Base-by-base conservation (phyloP, 2,888 invertebrate genomes). In the Pecten maximus region DNA sequence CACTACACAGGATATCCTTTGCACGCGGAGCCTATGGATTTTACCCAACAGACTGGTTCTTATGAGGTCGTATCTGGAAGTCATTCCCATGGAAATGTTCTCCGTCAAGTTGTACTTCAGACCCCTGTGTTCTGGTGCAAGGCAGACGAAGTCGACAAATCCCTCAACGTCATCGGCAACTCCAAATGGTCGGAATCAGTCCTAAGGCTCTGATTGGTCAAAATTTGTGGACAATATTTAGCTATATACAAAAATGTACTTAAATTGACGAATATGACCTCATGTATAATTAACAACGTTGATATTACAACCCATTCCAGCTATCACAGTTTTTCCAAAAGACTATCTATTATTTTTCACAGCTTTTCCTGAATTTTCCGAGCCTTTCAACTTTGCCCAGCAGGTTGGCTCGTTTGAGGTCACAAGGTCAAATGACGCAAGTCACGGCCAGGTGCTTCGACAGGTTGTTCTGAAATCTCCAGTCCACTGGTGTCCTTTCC, bases 31-130 rank as follows among this genome's bases (percentile, higher is more conserved):
- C 96, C 96, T 0, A 92, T 92, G 91, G 94, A 96, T 90, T 93
- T 97, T 90, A 95, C 96, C 8, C 96, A 95, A 88, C 97, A 97
- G 92, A 95, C 94, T 8, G 97, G 96, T 39, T 93, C 94, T 19
- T 97, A 94, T 94, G 96, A 97, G 91, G 93, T 96, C 0, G 92
- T 94, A 2, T 89, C 93, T 88, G 60, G 40, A 86, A 92, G 50
- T 35, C 90, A 91, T 16, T 50, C 91, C 8, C 94, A 95, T 60
- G 93, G 93, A 16, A 94, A 96, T 48, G 94, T 96, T 16, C 91
- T 96, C 91, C 92, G 95, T n/a, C 96, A 96, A 92, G 94, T 95
- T 91, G 95, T 96, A 6, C 91, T 95, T 2, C 91, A 94, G 15
- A 90, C 91, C 6, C 96, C 96, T 0, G 93, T 95, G 23, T 92